phyloP scores from a whole-genome alignment of 2,888 invertebrate species.

The Ophion ventricosus region DNA sequence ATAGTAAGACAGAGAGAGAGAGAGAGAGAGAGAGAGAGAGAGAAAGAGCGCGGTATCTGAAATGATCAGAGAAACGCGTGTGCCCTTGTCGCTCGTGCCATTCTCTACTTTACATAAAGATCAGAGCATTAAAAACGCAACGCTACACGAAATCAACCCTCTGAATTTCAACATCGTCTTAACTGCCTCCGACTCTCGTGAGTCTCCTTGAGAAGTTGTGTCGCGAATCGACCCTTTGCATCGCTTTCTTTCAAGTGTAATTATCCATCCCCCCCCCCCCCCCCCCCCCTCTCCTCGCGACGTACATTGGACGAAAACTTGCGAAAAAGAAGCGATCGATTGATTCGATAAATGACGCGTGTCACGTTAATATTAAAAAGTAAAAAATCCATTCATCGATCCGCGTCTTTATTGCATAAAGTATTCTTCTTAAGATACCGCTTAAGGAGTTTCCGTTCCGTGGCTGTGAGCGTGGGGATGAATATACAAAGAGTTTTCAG shows the following conservation, averaged over 20 bases:
- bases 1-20: slow-evolving; percentile 1
- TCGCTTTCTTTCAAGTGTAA: slow-evolving; percentile 41
- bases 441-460: too few relatives aligned
- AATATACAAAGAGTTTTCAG: too few relatives aligned
- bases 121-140: slow-evolving; percentile 83
- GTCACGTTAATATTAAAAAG: too few relatives aligned
- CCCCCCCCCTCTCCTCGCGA: neutral
- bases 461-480: too few relatives aligned
- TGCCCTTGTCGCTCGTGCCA: slow-evolving; percentile 70
- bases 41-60: neutral
- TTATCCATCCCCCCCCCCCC: slow-evolving; percentile 21
- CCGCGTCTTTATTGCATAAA: too few relatives aligned
- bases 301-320: neutral
- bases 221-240: slow-evolving; percentile 37
- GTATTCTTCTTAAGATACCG: too few relatives aligned
- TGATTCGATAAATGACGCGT: neutral
- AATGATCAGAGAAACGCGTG: slow-evolving; percentile 51
- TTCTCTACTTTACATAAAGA: slow-evolving; percentile 82
- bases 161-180: slow-evolving; percentile 57
- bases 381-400: too few relatives aligned
- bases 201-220: slow-evolving; percentile 31
- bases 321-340: slow-evolving; percentile 2
- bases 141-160: slow-evolving; percentile 79
- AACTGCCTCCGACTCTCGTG: slow-evolving; percentile 26
- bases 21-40: neutral